Conservation (phyloP, 2,113 vertebrate species). For the Phyllopteryx taeniolatus region DNA sequence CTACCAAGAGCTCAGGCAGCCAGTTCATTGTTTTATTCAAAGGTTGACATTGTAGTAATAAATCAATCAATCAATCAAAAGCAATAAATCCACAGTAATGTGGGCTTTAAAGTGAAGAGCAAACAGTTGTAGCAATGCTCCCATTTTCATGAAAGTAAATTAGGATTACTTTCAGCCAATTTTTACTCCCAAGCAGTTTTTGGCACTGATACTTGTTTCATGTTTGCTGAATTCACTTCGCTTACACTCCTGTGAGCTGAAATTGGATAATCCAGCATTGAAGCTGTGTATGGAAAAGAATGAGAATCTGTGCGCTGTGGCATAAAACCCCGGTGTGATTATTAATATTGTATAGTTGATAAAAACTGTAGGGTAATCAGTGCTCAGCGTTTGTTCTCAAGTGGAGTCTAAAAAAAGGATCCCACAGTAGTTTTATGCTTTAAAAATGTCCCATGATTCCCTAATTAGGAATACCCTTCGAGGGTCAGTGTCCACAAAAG, state of each 20-base stretch:
- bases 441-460: neutral
- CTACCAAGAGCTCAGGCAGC: no score
- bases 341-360: conserved; percentile 9
- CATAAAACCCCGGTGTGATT: neutral
- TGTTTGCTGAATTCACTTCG: conserved; percentile 1
- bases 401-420: conserved; percentile 2
- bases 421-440: conserved; percentile 8
- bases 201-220: conserved; percentile 28
- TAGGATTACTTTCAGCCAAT: neutral
- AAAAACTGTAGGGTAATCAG: conserved; percentile 1
- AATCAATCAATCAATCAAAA: no score
- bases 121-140: neutral
- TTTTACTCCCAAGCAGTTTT: neutral
- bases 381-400: conserved; percentile 17
- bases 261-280: conserved; percentile 7
- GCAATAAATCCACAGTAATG: no score
- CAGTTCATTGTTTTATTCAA: no score
- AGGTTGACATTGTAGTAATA: no score
- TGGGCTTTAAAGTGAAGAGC: neutral
- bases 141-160: neutral
- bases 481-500: conserved; percentile 43
- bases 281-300: neutral
- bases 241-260: neutral
- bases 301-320: neutral
- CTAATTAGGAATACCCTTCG: conserved; percentile 30